phyloP scores from a whole-genome alignment of 2,888 invertebrate species.

The Ferdinandea cuprea region DNA sequence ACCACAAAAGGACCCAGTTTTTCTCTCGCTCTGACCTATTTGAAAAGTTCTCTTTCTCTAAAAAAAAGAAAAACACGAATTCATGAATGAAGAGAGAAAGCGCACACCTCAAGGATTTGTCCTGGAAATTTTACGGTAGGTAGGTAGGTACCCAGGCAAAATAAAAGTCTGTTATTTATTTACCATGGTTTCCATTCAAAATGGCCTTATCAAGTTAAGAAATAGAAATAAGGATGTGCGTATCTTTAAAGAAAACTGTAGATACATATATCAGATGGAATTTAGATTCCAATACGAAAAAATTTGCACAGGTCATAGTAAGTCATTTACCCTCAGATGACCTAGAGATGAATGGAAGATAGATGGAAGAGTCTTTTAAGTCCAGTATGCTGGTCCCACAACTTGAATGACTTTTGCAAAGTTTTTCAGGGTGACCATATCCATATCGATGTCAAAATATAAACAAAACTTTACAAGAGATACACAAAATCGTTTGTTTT shows the following conservation, averaged over 20 bases:
- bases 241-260: no score
- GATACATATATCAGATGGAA: no score
- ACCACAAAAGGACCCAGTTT: background rate
- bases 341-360: slow-evolving; percentile 7
- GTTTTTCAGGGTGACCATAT: no score
- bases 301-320: no score
- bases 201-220: no score
- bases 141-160: slow-evolving; percentile 37
- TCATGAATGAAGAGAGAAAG: slow-evolving; percentile 66
- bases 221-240: no score
- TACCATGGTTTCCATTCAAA: background rate
- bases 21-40: slow-evolving; percentile 26
- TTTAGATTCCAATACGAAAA: no score
- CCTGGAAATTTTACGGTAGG: slow-evolving; percentile 47
- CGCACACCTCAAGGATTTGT: slow-evolving; percentile 55
- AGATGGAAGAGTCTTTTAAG: no score
- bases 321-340: slow-evolving; percentile 14
- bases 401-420: no score
- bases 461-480: background rate
- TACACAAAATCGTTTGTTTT: background rate
- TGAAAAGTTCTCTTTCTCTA: background rate
- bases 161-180: background rate
- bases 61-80: no score
- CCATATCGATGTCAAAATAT: background rate
- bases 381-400: no score